Percentiles rank a stretch among this genome's conserved stretches.
phyloP scores from a whole-genome alignment of 1,140 invertebrate species.

The Manduca sexta region DNA sequence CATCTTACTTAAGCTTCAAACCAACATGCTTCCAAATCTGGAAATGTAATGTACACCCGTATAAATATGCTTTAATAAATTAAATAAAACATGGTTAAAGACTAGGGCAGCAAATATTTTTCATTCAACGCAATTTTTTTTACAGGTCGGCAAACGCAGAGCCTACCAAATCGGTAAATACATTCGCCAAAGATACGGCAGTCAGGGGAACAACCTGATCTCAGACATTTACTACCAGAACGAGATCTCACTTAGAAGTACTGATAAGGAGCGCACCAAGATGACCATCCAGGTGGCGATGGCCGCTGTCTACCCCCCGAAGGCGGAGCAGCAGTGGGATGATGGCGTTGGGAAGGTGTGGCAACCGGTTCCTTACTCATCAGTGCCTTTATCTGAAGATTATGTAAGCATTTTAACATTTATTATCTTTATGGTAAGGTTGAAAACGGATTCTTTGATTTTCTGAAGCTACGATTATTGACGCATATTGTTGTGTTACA shows the following conservation, averaged over 20 bases:
- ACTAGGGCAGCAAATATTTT: too few species aligned
- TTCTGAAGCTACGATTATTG: too few species aligned
- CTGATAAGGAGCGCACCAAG: constrained; percentile 58
- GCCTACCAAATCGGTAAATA: constrained; percentile 55
- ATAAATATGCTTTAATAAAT: too few species aligned
- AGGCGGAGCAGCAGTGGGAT: constrained; percentile 53
- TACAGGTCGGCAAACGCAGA: constrained; percentile 47
- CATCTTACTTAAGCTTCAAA: too few species aligned
- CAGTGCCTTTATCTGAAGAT: constrained; percentile 49
- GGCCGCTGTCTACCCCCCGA: constrained; percentile 51
- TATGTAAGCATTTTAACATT: constrained; percentile 41
- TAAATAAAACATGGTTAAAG: too few species aligned
- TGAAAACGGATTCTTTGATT: too few species aligned
- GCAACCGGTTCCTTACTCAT: constrained; percentile 54
- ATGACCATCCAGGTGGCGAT: constrained; percentile 55
- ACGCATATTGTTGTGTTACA: too few species aligned
- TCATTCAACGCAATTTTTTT: too few species aligned
- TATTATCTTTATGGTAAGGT: too few species aligned
- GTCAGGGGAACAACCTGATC: constrained; percentile 34
- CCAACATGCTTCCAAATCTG: too few species aligned
- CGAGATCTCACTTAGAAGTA: constrained; percentile 47
- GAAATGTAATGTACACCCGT: too few species aligned
- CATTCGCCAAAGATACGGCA: constrained; percentile 44
- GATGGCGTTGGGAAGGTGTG: constrained; percentile 49
- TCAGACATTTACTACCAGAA: constrained; percentile 47